Evolutionary conservation across 2,888 invertebrate species (phyloP).

Genomic region (Acanthopleura granulata): DNA sequence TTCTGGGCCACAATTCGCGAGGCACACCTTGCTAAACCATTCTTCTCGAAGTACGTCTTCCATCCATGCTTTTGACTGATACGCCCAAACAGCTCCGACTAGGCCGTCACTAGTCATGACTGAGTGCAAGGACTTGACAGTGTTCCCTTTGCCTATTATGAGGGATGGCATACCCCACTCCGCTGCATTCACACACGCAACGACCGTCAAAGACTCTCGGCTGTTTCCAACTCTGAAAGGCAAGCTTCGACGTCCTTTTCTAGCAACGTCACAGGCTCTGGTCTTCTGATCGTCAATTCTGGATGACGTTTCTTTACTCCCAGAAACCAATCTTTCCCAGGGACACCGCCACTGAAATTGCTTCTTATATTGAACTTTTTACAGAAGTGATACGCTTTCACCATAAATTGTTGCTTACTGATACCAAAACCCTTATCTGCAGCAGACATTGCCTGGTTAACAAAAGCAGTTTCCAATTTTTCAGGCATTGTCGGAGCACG

Average conservation of each 20-base stretch:
- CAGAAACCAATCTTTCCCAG: constrained; percentile 32
- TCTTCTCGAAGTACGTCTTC: constrained; percentile 35
- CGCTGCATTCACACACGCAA: constrained; percentile 36
- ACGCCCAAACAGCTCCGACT: constrained; percentile 30
- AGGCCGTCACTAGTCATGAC: constrained; percentile 33
- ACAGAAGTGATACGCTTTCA: constrained; percentile 26
- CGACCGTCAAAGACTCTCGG: constrained; percentile 32
- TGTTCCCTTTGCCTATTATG: constrained; percentile 39
- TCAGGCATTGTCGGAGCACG: constrained; percentile 24
- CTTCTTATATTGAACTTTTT: constrained; percentile 23
- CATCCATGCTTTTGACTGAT: constrained; percentile 43
- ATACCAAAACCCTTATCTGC: constrained; percentile 32
- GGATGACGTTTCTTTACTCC: constrained; percentile 29
- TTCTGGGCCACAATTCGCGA: constrained; percentile 37
- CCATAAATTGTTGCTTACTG: constrained; percentile 24
- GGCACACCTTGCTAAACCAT: constrained; percentile 40
- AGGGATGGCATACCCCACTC: constrained; percentile 34
- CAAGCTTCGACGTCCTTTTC: constrained; percentile 21
- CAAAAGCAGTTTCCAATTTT: constrained; percentile 27
- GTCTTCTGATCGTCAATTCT: constrained; percentile 28
- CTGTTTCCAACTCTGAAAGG: constrained; percentile 31
- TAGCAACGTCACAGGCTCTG: constrained; percentile 9
- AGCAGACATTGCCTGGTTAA: constrained; percentile 23
- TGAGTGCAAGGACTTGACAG: constrained; percentile 28
- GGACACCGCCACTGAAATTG: constrained; percentile 30